These are phyloP conservation scores for Hirtodrosophila cameraria DNA, from an alignment of 2,888 invertebrate genomes.

Conservation along the genomic window DNA sequence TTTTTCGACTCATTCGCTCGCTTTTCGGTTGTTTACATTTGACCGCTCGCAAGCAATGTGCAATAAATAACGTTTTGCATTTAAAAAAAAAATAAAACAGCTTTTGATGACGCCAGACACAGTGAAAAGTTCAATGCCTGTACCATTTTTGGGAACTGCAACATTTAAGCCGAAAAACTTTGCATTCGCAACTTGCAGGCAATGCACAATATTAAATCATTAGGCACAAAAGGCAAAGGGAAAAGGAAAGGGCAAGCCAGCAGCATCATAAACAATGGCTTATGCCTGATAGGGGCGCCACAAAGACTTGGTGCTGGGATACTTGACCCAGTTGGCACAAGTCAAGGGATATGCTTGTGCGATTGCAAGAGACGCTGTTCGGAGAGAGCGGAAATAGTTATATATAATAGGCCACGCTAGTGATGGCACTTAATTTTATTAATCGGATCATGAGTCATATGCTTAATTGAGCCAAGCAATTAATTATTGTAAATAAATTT, in stretches of 20 bases:
- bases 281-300: constrained; percentile 28
- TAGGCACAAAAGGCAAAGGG: constrained; percentile 6
- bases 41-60: constrained; percentile 36
- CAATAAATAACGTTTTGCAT: constrained; percentile 32
- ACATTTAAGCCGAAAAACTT: constrained; percentile 13
- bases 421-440: no score
- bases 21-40: constrained; percentile 46
- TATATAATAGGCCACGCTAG: constrained; percentile 25
- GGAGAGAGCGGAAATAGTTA: neutral
- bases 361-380: no score
- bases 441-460: no score
- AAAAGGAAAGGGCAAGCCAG: neutral
- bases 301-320: constrained; percentile 13
- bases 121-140: constrained; percentile 25
- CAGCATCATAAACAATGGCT: constrained; percentile 31
- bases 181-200: constrained; percentile 16
- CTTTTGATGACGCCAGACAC: constrained; percentile 17
- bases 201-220: constrained; percentile 27
- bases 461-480: no score
- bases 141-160: constrained; percentile 23
- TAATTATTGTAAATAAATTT: no score
- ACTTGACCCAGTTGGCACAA: constrained; percentile 28
- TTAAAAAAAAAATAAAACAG: neutral
- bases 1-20: neutral
- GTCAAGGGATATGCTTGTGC: no score